A percentile compares a stretch with the other conserved stretches of the same genome.
Conservation (phyloP, 2,113 vertebrate genomes). For the Benitochromis conjunctus region DNA sequence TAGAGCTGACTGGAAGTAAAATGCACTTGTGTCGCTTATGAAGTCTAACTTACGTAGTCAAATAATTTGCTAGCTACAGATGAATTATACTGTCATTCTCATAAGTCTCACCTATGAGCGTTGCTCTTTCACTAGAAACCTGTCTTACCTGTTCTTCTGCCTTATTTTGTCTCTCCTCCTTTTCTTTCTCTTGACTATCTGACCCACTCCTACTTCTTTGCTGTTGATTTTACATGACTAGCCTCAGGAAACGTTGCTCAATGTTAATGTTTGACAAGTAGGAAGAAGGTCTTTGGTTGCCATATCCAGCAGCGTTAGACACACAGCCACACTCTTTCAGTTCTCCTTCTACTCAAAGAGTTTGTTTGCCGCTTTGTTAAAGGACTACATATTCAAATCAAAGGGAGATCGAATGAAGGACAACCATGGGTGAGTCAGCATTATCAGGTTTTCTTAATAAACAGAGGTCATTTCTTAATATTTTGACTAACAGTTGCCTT, state of each 20-base stretch:
- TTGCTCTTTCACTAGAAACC: conserved; percentile 54
- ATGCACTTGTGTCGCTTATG: neutral
- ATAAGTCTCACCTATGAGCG: neutral
- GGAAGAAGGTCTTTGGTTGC: conserved; percentile 49
- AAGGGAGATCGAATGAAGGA: neutral
- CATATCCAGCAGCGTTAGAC: neutral
- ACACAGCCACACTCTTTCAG: conserved; percentile 11
- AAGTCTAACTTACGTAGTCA: neutral
- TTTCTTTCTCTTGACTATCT: neutral
- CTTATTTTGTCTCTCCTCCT: neutral
- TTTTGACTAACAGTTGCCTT: neutral
- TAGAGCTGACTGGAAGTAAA: neutral
- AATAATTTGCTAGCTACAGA: neutral
- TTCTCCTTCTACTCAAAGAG: conserved; percentile 13
- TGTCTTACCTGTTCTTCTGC: conserved; percentile 68
- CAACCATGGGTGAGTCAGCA: conserved; percentile 69
- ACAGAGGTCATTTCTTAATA: neutral
- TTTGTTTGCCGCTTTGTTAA: neutral
- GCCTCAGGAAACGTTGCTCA: conserved; percentile 56
- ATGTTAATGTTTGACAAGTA: conserved; percentile 72
- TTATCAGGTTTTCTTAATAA: neutral
- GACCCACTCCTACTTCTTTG: conserved; percentile 46
- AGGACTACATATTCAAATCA: neutral
- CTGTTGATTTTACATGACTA: conserved; percentile 59
- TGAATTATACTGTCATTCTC: neutral